Evolutionary conservation across 2,888 invertebrate genomes (phyloP).

Genomic region (Scaptomyza tumidula): DNA sequence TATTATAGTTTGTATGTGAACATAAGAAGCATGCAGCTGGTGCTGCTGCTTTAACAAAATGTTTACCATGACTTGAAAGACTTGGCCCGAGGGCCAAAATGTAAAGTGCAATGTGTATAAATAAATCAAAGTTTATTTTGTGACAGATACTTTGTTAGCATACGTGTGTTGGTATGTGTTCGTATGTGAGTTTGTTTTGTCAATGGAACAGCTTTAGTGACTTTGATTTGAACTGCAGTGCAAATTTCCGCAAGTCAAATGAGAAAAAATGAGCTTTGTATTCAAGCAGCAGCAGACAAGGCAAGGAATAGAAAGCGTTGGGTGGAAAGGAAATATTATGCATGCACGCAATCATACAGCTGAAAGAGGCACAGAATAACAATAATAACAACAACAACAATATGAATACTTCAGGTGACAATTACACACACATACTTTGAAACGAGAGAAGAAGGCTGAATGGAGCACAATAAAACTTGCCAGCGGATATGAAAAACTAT

Average conservation of each 20-base stretch:
- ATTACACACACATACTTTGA: slow-evolving; percentile 19
- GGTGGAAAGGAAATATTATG: slow-evolving; percentile 58
- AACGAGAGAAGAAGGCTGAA: slow-evolving; percentile 19
- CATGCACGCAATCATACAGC: slow-evolving; percentile 72
- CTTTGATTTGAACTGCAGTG: slow-evolving; percentile 67
- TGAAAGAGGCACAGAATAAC: slow-evolving; percentile 42
- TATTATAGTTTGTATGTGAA: not conserved
- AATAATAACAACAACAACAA: slow-evolving; percentile 17
- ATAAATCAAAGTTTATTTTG: slow-evolving; percentile 79
- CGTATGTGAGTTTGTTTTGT: slow-evolving; percentile 23
- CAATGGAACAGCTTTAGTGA: slow-evolving; percentile 44
- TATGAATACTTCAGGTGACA: slow-evolving; percentile 59
- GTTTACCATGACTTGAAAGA: slow-evolving; percentile 62
- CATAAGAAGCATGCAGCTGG: not conserved
- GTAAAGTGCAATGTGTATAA: slow-evolving; percentile 64
- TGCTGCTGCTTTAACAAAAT: slow-evolving; percentile 44
- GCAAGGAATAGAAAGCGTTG: not conserved
- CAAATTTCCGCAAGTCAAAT: slow-evolving; percentile 75
- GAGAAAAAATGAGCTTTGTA: slow-evolving; percentile 59
- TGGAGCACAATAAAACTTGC: slow-evolving; percentile 67
- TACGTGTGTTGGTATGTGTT: slow-evolving; percentile 1
- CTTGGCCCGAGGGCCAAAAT: slow-evolving; percentile 47
- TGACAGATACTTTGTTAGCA: slow-evolving; percentile 58
- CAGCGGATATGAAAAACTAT: slow-evolving; percentile 79
- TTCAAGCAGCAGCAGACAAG: slow-evolving; percentile 28